Evolutionary conservation across 2,888 invertebrate species (phyloP), one percentile per base, ranked within the genome.

Genomic region (Allacma fusca): DNA sequence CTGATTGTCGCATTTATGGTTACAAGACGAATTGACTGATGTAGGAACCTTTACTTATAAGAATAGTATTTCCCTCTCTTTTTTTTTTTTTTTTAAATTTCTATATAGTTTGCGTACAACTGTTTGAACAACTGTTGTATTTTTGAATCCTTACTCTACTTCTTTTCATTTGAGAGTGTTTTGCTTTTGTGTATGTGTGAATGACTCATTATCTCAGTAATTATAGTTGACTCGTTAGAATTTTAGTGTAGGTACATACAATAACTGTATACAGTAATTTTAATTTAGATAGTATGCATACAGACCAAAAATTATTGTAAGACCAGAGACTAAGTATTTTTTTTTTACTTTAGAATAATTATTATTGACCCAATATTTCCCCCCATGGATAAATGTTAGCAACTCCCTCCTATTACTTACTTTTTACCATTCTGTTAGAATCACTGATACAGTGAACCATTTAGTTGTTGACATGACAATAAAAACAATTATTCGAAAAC

Each of bases 401-500:
- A n/a, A n/a, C n/a, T n/a, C n/a, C n/a, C n/a, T n/a, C n/a, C n/a
- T n/a, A n/a, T n/a, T n/a, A n/a, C n/a, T n/a, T n/a, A n/a, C n/a
- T 34, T 34, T 34, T 34, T 34, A 34, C 34, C 34, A 34, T 34
- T 34, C 34, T 34, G 34, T 34, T 34, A 34, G 34, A 7, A 7
- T 34, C 34, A 34, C 34, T 34, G 5, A 24, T 13, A 70, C 5
- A 50, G 24, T 43, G 21, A 68, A 65, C 34, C 62, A 44, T 64
- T 44, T 74, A 77, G 69, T 69, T 77, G 73, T 77, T 77, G 77
- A 77, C 77, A 74, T 59, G 77, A 77, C 77, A 77, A 77, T 69
- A 74, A 77, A 76, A 76, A 50, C 34, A 68, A 72, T 72, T 28
- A 71, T 29, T 50, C 28, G 24, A 68, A 59, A 57, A 26, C 19